These are phyloP conservation scores for Triplophysa dalaica DNA, from an alignment of 2,113 vertebrate genomes.

Conservation along the genomic window DNA sequence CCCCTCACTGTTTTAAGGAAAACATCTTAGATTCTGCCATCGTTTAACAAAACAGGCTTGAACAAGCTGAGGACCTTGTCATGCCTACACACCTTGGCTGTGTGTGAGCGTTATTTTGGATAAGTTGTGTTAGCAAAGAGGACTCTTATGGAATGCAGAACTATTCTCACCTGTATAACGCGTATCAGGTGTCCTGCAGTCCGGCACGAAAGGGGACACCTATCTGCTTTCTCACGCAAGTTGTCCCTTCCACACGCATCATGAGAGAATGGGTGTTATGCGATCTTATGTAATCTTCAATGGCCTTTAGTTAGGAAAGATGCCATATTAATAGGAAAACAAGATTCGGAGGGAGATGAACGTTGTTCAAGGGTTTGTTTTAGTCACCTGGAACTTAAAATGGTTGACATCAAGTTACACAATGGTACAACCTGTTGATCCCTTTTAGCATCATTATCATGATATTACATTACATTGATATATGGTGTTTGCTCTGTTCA, in stretches of 20 bases:
- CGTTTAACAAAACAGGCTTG: conserved; percentile 32
- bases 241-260: no score
- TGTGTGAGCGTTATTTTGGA: neutral
- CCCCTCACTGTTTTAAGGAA: neutral
- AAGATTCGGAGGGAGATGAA: neutral
- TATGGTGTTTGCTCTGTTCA: no score
- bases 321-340: no score
- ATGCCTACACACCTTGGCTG: neutral
- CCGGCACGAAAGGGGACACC: conserved; percentile 49
- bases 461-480: no score
- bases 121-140: neutral
- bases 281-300: neutral
- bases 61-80: neutral
- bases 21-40: neutral
- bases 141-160: conserved; percentile 5
- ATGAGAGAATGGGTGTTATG: neutral
- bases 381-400: no score
- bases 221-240: conserved; percentile 48
- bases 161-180: conserved; percentile 23
- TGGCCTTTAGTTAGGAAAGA: no score
- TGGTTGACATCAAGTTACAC: no score
- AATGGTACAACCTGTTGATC: no score
- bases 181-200: conserved; percentile 42
- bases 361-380: no score
- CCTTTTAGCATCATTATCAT: no score